Evolutionary conservation across 2,888 invertebrate species (phyloP).

Genomic region (Philaethria dido): DNA sequence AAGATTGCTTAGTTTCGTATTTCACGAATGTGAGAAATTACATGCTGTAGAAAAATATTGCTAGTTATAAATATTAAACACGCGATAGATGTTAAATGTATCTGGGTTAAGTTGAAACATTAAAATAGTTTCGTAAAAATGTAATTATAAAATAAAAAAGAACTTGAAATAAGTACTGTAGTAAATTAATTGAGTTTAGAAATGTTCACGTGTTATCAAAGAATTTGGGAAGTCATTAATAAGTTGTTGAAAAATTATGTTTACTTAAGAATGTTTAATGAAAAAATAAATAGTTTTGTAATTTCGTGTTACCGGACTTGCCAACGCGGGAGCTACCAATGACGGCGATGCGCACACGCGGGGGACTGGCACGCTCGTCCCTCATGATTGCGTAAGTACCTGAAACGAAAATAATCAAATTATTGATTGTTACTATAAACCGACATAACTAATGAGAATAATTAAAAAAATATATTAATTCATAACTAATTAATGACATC

Average conservation of each 20-base stretch:
- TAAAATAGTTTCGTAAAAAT: constrained; percentile 31
- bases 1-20: constrained; percentile 41
- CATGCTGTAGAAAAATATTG: constrained; percentile 43
- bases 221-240: constrained; percentile 26
- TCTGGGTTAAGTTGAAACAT: constrained; percentile 61
- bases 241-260: constrained; percentile 34
- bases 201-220: constrained; percentile 4
- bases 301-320: constrained; percentile 87
- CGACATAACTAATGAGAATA: constrained; percentile 1
- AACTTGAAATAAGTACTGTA: not conserved
- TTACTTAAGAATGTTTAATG: constrained; percentile 33
- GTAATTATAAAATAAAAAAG: no score
- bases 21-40: constrained; percentile 39
- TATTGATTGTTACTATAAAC: constrained; percentile 12
- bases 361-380: constrained; percentile 85
- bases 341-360: constrained; percentile 89
- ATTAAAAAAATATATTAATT: no score
- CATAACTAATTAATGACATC: no score
- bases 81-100: constrained; percentile 56
- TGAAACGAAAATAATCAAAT: constrained; percentile 61
- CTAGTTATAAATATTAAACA: constrained; percentile 52
- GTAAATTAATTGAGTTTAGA: not conserved
- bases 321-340: constrained; percentile 91
- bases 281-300: constrained; percentile 32
- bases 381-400: constrained; percentile 65